These are phyloP conservation scores for Bombus haemorrhoidalis DNA, from an alignment of 1,140 invertebrate species.

Conservation along the genomic window DNA sequence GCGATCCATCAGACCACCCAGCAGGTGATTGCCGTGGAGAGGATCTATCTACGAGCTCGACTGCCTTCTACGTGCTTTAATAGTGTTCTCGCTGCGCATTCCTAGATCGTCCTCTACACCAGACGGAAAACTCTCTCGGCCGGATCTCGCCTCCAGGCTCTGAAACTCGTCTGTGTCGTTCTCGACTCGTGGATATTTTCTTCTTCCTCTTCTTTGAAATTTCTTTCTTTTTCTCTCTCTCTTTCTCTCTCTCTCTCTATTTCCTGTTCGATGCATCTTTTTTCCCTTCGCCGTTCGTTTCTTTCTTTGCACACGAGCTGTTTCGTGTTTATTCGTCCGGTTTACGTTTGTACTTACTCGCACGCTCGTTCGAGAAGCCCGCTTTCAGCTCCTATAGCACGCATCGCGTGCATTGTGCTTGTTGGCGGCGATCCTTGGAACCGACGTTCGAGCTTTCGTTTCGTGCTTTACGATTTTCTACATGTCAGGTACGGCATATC, in stretches of 20 bases:
- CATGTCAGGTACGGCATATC: too few relatives aligned
- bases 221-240: background rate
- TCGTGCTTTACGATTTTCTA: background rate
- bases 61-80: slow-evolving; percentile 59
- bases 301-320: background rate
- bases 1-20: slow-evolving; percentile 75
- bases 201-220: background rate
- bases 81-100: slow-evolving; percentile 65
- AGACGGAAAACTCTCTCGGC: slow-evolving; percentile 69
- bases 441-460: too few relatives aligned
- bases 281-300: background rate
- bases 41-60: slow-evolving; percentile 67
- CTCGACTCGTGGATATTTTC: slow-evolving; percentile 15
- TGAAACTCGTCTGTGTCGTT: slow-evolving; percentile 31
- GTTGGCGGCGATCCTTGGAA: background rate
- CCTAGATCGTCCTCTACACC: slow-evolving; percentile 67
- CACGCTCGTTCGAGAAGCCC: background rate
- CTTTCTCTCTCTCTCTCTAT: background rate
- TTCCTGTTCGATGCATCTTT: too few relatives aligned
- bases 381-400: background rate
- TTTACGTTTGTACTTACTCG: background rate
- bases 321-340: slow-evolving; percentile 13
- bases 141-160: slow-evolving; percentile 35
- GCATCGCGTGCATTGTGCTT: background rate
- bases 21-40: slow-evolving; percentile 76